Percentiles rank a stretch among this genome's conserved stretches.
phyloP scores from a whole-genome alignment of 2,888 invertebrate genomes.

The Ophonus ardosiacus region DNA sequence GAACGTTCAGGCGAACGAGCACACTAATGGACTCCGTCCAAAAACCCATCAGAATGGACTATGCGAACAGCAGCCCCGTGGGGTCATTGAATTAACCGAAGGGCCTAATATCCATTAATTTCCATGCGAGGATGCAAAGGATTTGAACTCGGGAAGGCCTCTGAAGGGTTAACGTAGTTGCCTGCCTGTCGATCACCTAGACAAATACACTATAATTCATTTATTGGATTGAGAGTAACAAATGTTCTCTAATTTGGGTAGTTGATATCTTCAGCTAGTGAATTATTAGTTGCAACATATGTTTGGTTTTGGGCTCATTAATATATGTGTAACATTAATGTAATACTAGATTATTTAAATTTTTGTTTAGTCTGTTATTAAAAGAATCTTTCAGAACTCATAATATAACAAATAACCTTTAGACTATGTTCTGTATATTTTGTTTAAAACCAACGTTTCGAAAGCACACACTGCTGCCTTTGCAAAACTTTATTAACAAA shows the following conservation, averaged over 20 bases:
- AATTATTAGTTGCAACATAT: not conserved
- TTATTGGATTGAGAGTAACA: not conserved
- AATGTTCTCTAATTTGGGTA: not conserved
- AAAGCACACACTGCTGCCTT: no score
- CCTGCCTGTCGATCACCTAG: constrained; percentile 14
- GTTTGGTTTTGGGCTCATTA: not conserved
- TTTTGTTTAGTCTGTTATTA: no score
- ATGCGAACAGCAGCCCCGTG: not conserved
- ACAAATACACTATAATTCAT: constrained; percentile 32
- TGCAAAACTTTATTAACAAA: no score
- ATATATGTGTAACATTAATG: not conserved
- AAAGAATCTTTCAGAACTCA: no score
- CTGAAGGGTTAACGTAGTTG: constrained; percentile 11
- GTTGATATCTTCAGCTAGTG: not conserved
- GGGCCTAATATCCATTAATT: constrained; percentile 59
- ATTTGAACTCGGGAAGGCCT: constrained; percentile 17
- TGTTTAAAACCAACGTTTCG: no score
- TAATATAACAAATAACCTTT: no score
- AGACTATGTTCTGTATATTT: no score
- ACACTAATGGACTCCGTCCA: constrained; percentile 34
- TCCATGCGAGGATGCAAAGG: constrained; percentile 36
- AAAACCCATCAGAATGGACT: constrained; percentile 36
- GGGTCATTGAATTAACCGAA: constrained; percentile 57
- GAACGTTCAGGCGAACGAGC: not conserved
- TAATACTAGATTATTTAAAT: no score